Base-by-base conservation (phyloP, 2,888 invertebrate species). In the Kuschelorhynchus macadamiae region DNA sequence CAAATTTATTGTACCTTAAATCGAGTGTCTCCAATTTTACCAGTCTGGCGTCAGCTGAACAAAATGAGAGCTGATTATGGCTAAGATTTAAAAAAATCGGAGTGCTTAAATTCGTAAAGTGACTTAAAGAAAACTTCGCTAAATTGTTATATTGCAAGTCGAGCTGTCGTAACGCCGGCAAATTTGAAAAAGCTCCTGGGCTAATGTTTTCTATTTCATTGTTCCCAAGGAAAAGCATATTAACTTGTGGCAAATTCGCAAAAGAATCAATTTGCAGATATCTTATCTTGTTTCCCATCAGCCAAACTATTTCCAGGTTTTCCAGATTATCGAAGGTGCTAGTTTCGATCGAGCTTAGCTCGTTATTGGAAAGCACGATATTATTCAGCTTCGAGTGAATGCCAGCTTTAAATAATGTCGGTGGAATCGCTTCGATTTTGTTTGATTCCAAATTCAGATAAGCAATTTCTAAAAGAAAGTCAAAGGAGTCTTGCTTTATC, bases 391-490 rank as follows among this genome's bases (percentile, higher is more conserved):
- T 89, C 8, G 89, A 86, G 75, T 95, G 93, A 3, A 90, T 84
- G 60, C 89, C 89, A 1, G 89, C 85, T 75, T 90, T 87, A 75
- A 94, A 91, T 47, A 93, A 85, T 69, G 88, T 89, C 32, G 86
- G 85, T 0, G 92, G 91, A 64, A 96, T 85, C 42, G 88, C 86
- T 68, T 90, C 88, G 9, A 96, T 86, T 76, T 92, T 89, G 83
- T 96, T 96, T 59, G 93, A 94, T 79, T 95, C 95, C 78, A 96
- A 85, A 82, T 95, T 95, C 63, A 95, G 86, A 83, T 95, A 95
- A 79, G 91, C 91, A 20, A 94, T 80, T 78, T 89, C 89, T 5
- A 87, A 86, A 81, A 92, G 88, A 52, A 89, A 86, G 67, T 89
- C 88, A 39, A 94, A 87, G 4, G 92, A 90, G n/a, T 90, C 88